A percentile compares a stretch with the other conserved stretches of the same genome.
phyloP scores from a whole-genome alignment of 2,113 vertebrate genomes.

The Excalfactoria chinensis region DNA sequence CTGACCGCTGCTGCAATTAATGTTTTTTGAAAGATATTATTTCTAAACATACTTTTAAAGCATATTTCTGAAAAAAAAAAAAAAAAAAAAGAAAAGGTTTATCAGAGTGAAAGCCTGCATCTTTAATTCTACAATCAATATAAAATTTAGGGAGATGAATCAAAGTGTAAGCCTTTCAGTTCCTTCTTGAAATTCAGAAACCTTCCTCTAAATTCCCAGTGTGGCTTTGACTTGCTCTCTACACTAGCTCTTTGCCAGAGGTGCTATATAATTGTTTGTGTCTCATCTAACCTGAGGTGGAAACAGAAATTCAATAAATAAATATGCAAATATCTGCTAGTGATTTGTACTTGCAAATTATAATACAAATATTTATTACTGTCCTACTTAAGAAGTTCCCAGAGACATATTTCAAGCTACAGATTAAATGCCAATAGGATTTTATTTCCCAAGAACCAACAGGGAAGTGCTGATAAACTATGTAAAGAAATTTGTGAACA shows the following conservation, averaged over 20 bases:
- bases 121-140: not conserved
- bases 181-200: not conserved
- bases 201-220: not conserved
- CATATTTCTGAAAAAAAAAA: not conserved
- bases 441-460: not conserved
- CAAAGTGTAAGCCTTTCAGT: not conserved
- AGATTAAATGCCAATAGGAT: slow-evolving; percentile 1
- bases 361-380: not conserved
- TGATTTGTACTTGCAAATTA: slow-evolving; percentile 50
- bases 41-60: not conserved
- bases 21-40: not conserved
- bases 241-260: slow-evolving; percentile 31
- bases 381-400: not conserved
- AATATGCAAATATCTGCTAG: slow-evolving; percentile 22
- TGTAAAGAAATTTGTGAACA: not conserved
- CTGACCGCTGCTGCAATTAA: not conserved
- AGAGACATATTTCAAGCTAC: not conserved
- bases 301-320: slow-evolving; percentile 31
- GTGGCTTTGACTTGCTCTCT: not conserved
- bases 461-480: rapidly evolving
- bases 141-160: not conserved
- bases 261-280: not conserved
- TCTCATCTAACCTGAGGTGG: slow-evolving; percentile 32
- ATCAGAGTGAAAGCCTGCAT: not conserved
- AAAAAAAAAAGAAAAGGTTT: not conserved